A percentile compares a stretch with the other conserved stretches of the same genome.
Conservation (phyloP, 53 echinoderm and acorn worm genomes). For the Crossaster papposus region DNA sequence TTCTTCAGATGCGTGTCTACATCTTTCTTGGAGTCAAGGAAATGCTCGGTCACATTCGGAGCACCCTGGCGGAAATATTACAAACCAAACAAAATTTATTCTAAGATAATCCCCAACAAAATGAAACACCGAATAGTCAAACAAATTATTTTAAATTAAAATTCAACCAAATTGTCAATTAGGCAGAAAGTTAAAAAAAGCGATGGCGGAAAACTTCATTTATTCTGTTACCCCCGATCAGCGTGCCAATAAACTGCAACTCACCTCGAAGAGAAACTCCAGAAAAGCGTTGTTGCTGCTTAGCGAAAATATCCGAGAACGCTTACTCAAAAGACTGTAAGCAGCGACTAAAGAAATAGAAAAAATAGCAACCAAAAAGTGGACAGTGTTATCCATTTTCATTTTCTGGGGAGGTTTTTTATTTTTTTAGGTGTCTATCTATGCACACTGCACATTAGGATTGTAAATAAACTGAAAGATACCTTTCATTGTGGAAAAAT, state of each 20-base stretch:
- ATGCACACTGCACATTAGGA: no score
- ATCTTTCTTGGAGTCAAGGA: constrained; percentile 95
- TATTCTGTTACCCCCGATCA: no score
- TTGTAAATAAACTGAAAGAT: no score
- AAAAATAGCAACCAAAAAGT: background rate
- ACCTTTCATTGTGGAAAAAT: constrained; percentile 95
- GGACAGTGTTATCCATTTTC: no score
- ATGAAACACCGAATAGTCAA: background rate
- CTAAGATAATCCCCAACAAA: no score
- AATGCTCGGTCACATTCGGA: constrained; percentile 92
- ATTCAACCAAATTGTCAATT: no score
- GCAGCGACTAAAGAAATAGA: constrained; percentile 78
- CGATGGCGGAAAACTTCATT: no score
- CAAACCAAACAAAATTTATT: background rate
- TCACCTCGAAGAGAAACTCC: constrained; percentile 97
- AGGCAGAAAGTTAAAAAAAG: no score
- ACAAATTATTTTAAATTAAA: background rate
- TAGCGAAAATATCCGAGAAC: constrained; percentile 73
- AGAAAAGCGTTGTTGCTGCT: constrained; percentile 94
- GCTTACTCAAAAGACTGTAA: constrained; percentile 71
- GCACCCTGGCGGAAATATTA: constrained; percentile 71
- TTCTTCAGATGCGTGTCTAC: constrained; percentile 97
- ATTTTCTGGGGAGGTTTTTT: no score
- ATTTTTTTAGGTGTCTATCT: no score
- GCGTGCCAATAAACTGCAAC: background rate